Evolutionary conservation across 2,888 invertebrate genomes (phyloP).

Genomic region (Bombylius discolor): DNA sequence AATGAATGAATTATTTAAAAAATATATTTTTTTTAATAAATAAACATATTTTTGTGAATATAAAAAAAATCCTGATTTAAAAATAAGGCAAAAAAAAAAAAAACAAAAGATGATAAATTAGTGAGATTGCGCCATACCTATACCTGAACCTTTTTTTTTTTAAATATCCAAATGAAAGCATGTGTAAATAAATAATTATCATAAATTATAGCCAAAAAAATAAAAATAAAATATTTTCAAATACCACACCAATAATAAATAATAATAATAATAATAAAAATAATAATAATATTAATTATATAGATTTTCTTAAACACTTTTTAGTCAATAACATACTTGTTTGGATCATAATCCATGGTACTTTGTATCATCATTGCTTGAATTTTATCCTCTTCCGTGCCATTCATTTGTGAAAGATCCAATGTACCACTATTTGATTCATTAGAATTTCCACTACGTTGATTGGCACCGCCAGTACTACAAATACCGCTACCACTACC

Average conservation of each 20-base stretch:
- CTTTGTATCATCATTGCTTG: slow-evolving; percentile 96
- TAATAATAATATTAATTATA: background rate
- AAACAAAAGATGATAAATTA: no score
- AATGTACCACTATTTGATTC: slow-evolving; percentile 48
- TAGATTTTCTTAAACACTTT: background rate
- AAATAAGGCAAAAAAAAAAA: no score
- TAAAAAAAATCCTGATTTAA: no score
- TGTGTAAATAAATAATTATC: background rate
- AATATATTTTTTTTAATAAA: no score
- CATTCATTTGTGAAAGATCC: slow-evolving; percentile 79
- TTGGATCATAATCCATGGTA: slow-evolving; percentile 91
- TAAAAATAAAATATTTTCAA: no score
- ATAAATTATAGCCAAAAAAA: no score
- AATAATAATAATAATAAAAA: no score
- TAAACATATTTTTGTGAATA: no score
- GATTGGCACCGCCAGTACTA: slow-evolving; percentile 26
- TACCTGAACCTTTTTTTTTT: slow-evolving; percentile 12
- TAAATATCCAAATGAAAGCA: slow-evolving; percentile 6
- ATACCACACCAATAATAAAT: no score
- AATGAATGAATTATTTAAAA: no score
- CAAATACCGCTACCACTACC: no score
- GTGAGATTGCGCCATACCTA: slow-evolving; percentile 5
- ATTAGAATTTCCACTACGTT: slow-evolving; percentile 25
- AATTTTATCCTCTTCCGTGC: slow-evolving; percentile 95
- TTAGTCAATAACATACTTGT: slow-evolving; percentile 60